Percentiles rank a stretch among this genome's conserved stretches.
Evolutionary conservation across 2,888 invertebrate species (phyloP).

Genomic region (Cataglyphis rosenhaueri): DNA sequence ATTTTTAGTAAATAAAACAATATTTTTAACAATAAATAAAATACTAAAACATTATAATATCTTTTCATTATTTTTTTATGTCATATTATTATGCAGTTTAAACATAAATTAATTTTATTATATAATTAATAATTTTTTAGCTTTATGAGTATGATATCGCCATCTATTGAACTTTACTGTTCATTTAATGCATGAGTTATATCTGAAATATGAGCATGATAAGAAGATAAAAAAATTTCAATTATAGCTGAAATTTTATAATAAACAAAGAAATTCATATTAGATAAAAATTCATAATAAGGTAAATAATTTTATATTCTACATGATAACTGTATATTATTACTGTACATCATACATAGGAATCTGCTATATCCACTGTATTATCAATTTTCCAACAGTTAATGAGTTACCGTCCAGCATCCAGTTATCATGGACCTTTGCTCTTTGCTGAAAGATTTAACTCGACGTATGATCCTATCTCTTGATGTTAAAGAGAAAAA

Average conservation of each 20-base stretch:
- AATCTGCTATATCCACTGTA: constrained; percentile 26
- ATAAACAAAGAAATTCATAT: not conserved
- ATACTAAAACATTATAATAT: not conserved
- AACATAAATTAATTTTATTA: constrained; percentile 3
- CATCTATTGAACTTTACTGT: constrained; percentile 10
- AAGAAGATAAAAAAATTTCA: not conserved
- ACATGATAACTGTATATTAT: not conserved
- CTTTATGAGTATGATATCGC: not conserved
- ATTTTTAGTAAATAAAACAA: not conserved
- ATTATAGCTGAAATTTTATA: not conserved
- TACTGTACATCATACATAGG: not conserved
- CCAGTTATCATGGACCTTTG: not conserved
- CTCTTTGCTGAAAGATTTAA: no score
- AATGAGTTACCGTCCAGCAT: constrained; percentile 16
- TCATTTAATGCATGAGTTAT: not conserved
- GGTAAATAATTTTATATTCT: not conserved
- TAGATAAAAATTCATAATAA: not conserved
- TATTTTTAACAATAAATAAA: not conserved
- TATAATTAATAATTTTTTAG: not conserved
- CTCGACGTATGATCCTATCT: not conserved
- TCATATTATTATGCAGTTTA: not conserved
- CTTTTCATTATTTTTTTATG: not conserved
- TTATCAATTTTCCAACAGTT: not conserved
- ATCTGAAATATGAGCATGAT: not conserved
- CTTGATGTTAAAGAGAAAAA: not conserved